Base-by-base conservation (phyloP, 2,797 vertebrate species). In the Anguilla pacifica region DNA sequence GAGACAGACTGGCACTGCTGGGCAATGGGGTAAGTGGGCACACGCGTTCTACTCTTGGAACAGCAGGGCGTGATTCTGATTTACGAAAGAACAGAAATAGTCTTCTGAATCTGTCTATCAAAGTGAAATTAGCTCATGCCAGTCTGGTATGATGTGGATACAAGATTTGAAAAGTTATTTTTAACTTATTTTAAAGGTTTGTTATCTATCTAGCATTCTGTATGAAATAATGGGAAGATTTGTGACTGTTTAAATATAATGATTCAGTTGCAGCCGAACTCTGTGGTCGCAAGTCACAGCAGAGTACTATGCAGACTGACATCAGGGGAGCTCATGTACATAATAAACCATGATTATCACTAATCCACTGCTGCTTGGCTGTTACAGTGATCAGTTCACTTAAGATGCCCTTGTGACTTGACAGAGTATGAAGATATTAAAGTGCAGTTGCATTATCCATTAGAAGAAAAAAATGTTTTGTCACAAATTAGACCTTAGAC, bases 11-110 rank as follows among this genome's bases (percentile, higher is more conserved):
- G 0, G 0, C 25, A 2, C 25, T 87, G 90, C 93, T 85, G 28
- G 85, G 89, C 84, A 86, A 88, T 0, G 59, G 88, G 93, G 94
- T 95, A 86, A 94, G 93, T 91, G 0, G 17, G 59, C 46, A 81
- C 57, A 57, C 0, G 43, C 19, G 35, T 77, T 35, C 10, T 25
- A 17, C 13, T n/a, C 1, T 35, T 35, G 4, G n/a, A 3, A 74
- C 19, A 10, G 59, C 25, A 7, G 64, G 64, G 64, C 10, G n/a
- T n/a, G 35, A 31, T 43, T 43, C 13, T 43, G 72, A 77, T 9
- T 39, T 43, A 6, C 72, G 6, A 15, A 19, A 77, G 4, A 39
- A 39, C 35, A 39, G 15, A 43, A 77, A 77, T 17, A 31, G 28
- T 72, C 28, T 35, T 15, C 31, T 2, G 70, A n/a, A 70, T 28